A percentile compares a stretch with the other conserved stretches of the same genome.
These are phyloP conservation scores for Tachina lurida DNA, from an alignment of 2,888 invertebrate species.

Conservation along the genomic window DNA sequence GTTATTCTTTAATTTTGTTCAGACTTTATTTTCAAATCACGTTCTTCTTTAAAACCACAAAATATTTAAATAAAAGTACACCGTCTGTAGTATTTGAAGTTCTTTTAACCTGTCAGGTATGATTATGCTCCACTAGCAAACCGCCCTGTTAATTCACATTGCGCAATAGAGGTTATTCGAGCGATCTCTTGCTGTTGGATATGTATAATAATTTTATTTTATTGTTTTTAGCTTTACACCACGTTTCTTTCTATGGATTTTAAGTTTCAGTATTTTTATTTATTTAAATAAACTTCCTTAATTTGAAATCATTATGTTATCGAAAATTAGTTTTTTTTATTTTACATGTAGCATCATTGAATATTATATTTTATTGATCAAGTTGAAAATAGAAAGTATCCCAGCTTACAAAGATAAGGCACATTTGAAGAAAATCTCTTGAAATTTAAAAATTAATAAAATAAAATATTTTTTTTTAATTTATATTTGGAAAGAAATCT, in stretches of 20 bases:
- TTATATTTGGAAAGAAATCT: not conserved
- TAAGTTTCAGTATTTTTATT: constrained; percentile 1
- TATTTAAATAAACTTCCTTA: not conserved
- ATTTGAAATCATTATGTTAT: not conserved
- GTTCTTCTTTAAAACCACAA: constrained; percentile 42
- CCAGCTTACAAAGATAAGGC: not conserved
- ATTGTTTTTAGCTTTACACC: not conserved
- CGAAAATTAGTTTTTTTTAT: not conserved
- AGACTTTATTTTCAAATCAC: constrained; percentile 55
- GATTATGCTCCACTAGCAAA: constrained; percentile 29
- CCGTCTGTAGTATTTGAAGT: constrained; percentile 32
- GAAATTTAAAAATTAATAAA: not conserved
- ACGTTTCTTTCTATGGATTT: not conserved
- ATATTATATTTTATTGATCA: not conserved
- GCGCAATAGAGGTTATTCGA: constrained; percentile 56
- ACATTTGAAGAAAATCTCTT: not conserved
- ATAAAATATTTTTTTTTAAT: not conserved
- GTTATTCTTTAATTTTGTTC: not conserved
- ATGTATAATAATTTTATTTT: not conserved
- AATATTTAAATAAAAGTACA: not conserved
- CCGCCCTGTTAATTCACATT: constrained; percentile 44
- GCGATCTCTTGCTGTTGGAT: constrained; percentile 38
- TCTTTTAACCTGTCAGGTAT: constrained; percentile 63
- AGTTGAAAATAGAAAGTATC: not conserved
- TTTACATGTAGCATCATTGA: not conserved